Evolutionary conservation across 2,797 vertebrate species (phyloP).

Genomic region (Galagoides demidoff): DNA sequence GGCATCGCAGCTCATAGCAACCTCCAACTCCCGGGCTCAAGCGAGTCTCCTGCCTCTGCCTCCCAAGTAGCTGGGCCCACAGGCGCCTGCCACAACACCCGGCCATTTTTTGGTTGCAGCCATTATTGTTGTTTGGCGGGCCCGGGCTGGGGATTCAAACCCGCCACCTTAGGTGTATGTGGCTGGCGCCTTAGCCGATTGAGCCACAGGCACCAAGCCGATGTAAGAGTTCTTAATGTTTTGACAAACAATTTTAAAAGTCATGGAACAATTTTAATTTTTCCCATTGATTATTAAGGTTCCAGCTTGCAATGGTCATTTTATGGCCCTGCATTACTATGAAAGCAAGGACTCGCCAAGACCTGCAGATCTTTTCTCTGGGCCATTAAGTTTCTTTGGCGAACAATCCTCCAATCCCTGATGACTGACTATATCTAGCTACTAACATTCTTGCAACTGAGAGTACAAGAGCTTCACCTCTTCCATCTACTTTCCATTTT

Average conservation of each 20-base stretch:
- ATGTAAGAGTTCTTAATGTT: not conserved
- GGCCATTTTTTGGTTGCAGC: too few species aligned
- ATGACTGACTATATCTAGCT: not conserved
- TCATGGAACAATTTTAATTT: constrained; percentile 10
- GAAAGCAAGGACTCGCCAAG: constrained; percentile 12
- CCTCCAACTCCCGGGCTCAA: too few species aligned
- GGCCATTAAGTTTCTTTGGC: constrained; percentile 6
- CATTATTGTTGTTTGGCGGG: too few species aligned
- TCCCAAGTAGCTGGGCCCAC: too few species aligned
- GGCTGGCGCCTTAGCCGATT: too few species aligned
- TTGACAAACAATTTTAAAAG: constrained; percentile 42
- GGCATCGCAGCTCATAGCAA: too few species aligned
- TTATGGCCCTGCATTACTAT: not conserved
- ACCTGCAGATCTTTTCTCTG: not conserved
- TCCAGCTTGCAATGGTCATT: not conserved
- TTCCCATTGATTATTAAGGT: constrained; percentile 18
- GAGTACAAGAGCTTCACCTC: not conserved
- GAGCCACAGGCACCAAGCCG: too few species aligned
- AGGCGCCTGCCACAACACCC: too few species aligned
- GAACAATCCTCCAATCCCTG: not conserved
- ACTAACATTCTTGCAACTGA: not conserved
- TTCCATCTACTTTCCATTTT: constrained; percentile 29
- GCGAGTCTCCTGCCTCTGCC: too few species aligned
- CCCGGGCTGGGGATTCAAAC: too few species aligned
- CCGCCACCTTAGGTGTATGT: too few species aligned